Base-by-base conservation (phyloP, 2,888 invertebrate species). In the Drosophila ezoana region DNA sequence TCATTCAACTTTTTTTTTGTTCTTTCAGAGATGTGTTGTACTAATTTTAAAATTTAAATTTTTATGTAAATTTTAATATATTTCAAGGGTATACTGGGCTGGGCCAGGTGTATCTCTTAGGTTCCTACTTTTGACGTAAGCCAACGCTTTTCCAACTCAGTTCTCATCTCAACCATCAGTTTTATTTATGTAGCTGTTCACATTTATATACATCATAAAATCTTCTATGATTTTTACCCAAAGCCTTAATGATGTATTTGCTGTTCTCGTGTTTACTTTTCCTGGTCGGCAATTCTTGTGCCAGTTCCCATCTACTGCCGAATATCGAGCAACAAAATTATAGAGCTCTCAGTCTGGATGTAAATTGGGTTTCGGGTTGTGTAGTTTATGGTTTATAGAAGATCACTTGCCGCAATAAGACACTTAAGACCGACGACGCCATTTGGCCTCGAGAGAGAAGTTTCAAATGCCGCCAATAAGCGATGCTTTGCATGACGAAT, bases 401-500 rank as follows among this genome's bases (percentile, higher is more conserved):
- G 81, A 83, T 83, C 82, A 87, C 82, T 82, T 87, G 85, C 71
- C 61, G 80, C 73, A 71, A 69, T 87, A 85, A 81, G 75, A 77
- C 79, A 84, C 73, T 81, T 84, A 60, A 73, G 70, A 70, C 51
- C 57, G 54, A 61, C 59, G 67, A 53, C 41, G 73, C 68, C 68
- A 63, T 54, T 60, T 60, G 56, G 59, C 59, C 48, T 11, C 54
- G 18, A 65, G 54, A 53, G 62, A 45, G 52, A 23, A 35, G 11
- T 41, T 57, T 18, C 32, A 71, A 72, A 67, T 64, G 60, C 65
- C 60, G 64, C 60, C 76, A 77, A 83, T 86, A 86, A 82, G 78
- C 87, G 83, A 69, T 86, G 81, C 78, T 73, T 87, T 87, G 83
- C 82, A 83, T 83, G 83, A 87, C 83, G 84, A 86, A 82, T 88